Base-by-base conservation (phyloP, 2,888 invertebrate genomes). In the Uloborus plumipes region DNA sequence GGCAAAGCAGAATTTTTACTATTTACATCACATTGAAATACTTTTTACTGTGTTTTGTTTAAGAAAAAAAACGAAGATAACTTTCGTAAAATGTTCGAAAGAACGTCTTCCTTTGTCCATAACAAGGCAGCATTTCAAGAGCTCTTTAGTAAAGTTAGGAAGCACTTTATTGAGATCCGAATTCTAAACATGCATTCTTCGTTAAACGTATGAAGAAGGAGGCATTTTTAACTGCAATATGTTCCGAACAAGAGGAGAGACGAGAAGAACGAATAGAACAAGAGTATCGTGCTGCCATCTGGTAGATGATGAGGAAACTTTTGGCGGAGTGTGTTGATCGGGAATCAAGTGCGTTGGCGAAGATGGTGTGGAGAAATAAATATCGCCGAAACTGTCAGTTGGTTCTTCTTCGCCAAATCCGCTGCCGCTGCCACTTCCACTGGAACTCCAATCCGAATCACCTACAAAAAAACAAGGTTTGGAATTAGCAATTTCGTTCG, bases 381-480 rank as follows among this genome's bases (percentile, higher is more conserved):
- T 82, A 61, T 84, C 84, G 53, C 73, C 82, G 55, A 79, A 82
- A 64, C 69, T 75, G 65, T 83, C 79, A 7, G 79, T 74, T 0
- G 67, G 77, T 69, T 80, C 84, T 47, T 70, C 84, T 39, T 78
- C 79, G 31, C 82, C 84, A 64, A 78, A 75, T 39, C 84, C 84
- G 58, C 84, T 84, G 9, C 84, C 84, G 47, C 82, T 82, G 14
- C 84, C 84, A 16, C 82, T 83, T 11, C 84, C 84, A 20, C 82
- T 82, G 0, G 77, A 75, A 49, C 62, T 70, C 78, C 75, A 72
- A 20, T 84, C 84, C 26, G 75, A 77, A 47, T 84, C 81, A n/a
- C 64, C 84, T 79, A 49, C 2, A 71, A 71, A 51, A 50, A 20
- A 11, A n/a, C n/a, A n/a, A n/a, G 4, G 26, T 26, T 26, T 26